Evolutionary conservation across 2,113 vertebrate species (phyloP).

Genomic region (Tachysurus vachellii): DNA sequence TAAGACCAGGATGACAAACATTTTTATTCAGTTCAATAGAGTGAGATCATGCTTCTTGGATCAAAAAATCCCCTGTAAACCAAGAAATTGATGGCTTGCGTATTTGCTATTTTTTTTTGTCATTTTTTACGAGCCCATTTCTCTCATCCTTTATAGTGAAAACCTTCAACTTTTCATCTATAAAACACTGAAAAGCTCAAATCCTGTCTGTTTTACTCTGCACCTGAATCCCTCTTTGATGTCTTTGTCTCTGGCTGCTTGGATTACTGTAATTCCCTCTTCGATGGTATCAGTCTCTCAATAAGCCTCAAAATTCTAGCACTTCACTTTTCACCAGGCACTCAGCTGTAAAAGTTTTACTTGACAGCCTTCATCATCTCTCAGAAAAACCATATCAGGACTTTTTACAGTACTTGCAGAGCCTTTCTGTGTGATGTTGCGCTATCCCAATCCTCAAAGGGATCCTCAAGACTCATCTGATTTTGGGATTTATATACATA

Average conservation of each 20-base stretch:
- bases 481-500: neutral
- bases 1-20: neutral
- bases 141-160: neutral
- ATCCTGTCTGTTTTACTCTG: neutral
- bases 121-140: neutral
- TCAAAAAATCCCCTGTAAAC: neutral
- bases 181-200: neutral
- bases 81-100: neutral
- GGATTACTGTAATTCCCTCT: neutral
- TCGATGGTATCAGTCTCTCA: neutral
- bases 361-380: conserved; percentile 8
- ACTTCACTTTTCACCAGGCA: neutral
- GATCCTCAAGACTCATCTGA: neutral
- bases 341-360: conserved; percentile 1
- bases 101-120: neutral
- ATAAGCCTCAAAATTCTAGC: neutral
- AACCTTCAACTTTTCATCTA: neutral
- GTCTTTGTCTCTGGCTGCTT: neutral
- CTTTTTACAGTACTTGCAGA: neutral
- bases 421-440: neutral
- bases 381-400: neutral
- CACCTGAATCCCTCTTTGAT: neutral
- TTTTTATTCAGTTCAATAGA: neutral
- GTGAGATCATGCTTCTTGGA: neutral
- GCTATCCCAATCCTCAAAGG: neutral